These are phyloP conservation scores for Cenopis cana DNA, from an alignment of 2,888 invertebrate species.

Conservation along the genomic window DNA sequence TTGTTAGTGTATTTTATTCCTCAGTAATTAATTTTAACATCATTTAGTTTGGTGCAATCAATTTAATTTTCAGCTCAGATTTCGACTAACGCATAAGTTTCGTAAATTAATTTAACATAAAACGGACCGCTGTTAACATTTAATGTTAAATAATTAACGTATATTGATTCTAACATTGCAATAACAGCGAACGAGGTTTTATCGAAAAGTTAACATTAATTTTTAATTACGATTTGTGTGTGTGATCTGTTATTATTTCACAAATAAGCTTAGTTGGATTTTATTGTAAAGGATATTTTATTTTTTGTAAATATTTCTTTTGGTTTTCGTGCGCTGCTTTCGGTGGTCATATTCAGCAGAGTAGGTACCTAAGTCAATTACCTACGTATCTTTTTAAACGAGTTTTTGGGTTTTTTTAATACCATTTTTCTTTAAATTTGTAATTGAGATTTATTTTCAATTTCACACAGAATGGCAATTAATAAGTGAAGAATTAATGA, in stretches of 20 bases:
- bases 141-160: background rate
- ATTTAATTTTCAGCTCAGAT: background rate
- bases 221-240: background rate
- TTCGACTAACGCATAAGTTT: background rate
- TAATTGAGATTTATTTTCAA: too few species aligned
- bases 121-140: background rate
- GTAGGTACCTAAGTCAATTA: too few species aligned
- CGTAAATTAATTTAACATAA: background rate
- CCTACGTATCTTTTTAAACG: too few species aligned
- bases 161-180: background rate
- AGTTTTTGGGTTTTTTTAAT: too few species aligned
- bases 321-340: too few species aligned
- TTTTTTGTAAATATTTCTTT: too few species aligned
- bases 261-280: background rate
- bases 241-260: background rate
- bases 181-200: background rate
- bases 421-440: too few species aligned
- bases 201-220: background rate
- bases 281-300: too few species aligned
- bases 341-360: too few species aligned
- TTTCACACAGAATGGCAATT: too few species aligned
- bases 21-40: background rate
- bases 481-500: too few species aligned
- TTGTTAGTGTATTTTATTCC: background rate
- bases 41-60: background rate